A percentile compares a stretch with the other conserved stretches of the same genome.
phyloP scores from a whole-genome alignment of 2,797 vertebrate genomes.

The Leptatherina wallacei region DNA sequence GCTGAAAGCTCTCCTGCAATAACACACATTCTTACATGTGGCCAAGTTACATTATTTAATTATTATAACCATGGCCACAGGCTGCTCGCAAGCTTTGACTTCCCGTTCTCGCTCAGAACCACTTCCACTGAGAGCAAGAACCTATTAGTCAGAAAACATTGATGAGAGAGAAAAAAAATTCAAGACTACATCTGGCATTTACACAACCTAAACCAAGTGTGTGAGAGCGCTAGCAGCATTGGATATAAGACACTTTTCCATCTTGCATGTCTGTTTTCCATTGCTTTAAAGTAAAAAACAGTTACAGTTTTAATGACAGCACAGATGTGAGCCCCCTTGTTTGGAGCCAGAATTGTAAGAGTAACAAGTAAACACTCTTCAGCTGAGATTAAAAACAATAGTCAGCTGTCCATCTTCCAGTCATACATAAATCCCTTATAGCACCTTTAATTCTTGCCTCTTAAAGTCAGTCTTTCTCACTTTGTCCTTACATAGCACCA shows the following conservation, averaged over 20 bases:
- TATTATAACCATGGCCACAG: slow-evolving; percentile 71
- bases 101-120: slow-evolving; percentile 62
- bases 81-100: slow-evolving; percentile 60
- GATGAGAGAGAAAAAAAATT: slow-evolving; percentile 58
- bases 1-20: slow-evolving; percentile 80
- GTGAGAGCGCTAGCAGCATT: slow-evolving; percentile 37
- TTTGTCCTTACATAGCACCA: slow-evolving; percentile 60
- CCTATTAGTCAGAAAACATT: slow-evolving; percentile 66
- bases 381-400: slow-evolving; percentile 15
- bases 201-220: slow-evolving; percentile 53
- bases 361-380: slow-evolving; percentile 1
- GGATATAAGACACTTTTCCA: slow-evolving; percentile 19
- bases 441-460: slow-evolving; percentile 46
- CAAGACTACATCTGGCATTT: slow-evolving; percentile 69
- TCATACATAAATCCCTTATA: slow-evolving; percentile 53
- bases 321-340: slow-evolving; percentile 25
- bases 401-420: slow-evolving; percentile 44
- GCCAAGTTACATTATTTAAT: slow-evolving; percentile 79
- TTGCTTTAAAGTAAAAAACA: slow-evolving; percentile 46
- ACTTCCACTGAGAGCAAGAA: slow-evolving; percentile 68
- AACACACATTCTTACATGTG: slow-evolving; percentile 73
- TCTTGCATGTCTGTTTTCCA: slow-evolving; percentile 41
- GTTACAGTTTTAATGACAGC: slow-evolving; percentile 51
- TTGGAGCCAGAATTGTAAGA: slow-evolving; percentile 39
- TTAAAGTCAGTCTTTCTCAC: slow-evolving; percentile 45